Base-by-base conservation (phyloP, 2,797 vertebrate genomes). In the Carduelis carduelis region DNA sequence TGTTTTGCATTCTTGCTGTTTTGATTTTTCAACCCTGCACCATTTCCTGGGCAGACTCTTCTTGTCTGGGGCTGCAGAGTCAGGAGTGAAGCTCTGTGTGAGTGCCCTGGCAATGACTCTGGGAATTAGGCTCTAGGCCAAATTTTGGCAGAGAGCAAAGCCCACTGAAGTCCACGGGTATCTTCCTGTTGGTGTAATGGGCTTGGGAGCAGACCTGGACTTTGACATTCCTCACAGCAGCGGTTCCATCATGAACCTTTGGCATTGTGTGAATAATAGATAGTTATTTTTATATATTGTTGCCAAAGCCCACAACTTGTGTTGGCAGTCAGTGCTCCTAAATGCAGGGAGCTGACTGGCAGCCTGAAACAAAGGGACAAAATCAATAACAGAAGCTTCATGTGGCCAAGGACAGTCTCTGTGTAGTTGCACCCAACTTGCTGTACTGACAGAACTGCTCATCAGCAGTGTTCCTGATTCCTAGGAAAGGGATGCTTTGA, bases 251-350 rank as follows among this genome's bases (percentile, higher is more conserved):
- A 3, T 71, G 47, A 92, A 69, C 35, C 30, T 78, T 57, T 87
- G 81, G 60, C 71, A 68, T 26, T 35, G 34, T 76, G 28, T 69
- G 71, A 76, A 39, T 89, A 90, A 68, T n/a, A 59, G 61, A 26
- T 43, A 44, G 80, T 93, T 96, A 84, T 92, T 93, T 88, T 80
- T 55, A 49, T 55, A 64, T 66, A 85, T 85, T 81, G 78, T 56
- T 93, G 78, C 56, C 46, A 57, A 79, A 89, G 34, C 60, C 68
- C 27, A 57, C 56, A 83, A 18, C 49, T 56, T 77, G 18, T 60
- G 21, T 80, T 94, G 81, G 66, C 90, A 85, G 41, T 49, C 64
- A 74, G 49, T 20, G 34, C 44, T 81, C 44, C 52, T 60, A 68
- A 83, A 43, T 41, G 43, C 2, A 0, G 2, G 1, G n/a, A 80